A percentile compares a stretch with the other conserved stretches of the same genome.
Conservation (phyloP, 2,113 vertebrate species). For the Zosterops hypoxanthus region DNA sequence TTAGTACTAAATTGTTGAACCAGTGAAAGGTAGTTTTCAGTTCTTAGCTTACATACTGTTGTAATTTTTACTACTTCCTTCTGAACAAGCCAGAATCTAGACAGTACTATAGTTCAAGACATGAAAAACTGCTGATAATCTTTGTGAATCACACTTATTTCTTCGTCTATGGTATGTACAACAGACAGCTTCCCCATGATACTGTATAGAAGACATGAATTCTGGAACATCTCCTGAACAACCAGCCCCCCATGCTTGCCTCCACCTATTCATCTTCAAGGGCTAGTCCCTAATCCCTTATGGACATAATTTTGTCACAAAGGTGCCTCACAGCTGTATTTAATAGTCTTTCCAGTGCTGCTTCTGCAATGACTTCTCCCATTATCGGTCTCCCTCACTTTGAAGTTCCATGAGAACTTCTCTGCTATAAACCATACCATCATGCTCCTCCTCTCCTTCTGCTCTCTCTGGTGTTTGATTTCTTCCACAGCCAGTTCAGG, state of each 20-base stretch:
- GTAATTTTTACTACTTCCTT: not conserved
- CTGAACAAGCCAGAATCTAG: not conserved
- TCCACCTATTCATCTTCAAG: not conserved
- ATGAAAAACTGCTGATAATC: not conserved
- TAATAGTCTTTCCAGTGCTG: not conserved
- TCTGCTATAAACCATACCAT: not conserved
- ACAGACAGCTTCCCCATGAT: not conserved
- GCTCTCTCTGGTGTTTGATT: not conserved
- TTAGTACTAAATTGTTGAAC: not conserved
- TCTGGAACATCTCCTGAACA: not conserved
- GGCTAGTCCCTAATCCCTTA: not conserved
- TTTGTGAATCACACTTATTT: not conserved
- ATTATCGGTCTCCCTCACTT: rapidly evolving
- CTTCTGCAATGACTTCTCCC: not conserved
- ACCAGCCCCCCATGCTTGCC: not conserved
- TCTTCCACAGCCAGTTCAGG: not conserved
- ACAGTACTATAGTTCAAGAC: not conserved
- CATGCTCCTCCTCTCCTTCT: not conserved
- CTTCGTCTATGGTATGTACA: not conserved
- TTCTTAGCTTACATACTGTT: not conserved
- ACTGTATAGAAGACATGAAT: not conserved
- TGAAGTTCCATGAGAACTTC: not conserved
- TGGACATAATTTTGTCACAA: not conserved
- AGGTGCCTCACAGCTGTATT: not conserved
- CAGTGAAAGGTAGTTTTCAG: not conserved